Base-by-base conservation (phyloP, 2,797 vertebrate genomes). In the Sebastes itinus region DNA sequence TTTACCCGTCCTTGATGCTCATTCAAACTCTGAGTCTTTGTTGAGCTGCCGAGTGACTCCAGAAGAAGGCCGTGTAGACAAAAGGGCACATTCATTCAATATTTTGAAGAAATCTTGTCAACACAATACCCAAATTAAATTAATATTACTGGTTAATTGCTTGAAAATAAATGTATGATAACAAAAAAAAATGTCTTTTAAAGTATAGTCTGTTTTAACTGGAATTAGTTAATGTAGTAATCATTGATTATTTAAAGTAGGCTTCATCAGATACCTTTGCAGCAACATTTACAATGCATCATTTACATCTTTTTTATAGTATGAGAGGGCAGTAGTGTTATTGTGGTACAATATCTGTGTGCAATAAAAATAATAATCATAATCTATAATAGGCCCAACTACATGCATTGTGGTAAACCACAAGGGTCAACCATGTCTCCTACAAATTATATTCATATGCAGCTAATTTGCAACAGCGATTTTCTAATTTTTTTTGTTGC, bases 1-100 rank as follows among this genome's bases (percentile, higher is more conserved):
- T 85, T 88, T 79, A 59, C 64, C 60, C 10, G 6, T 62, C 62
- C 58, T 28, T 69, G 72, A 55, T 62, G 71, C 55, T 77, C 49
- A n/a, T 77, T 80, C 32, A 65, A 49, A 28, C 22, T 42, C 27
- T 27, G 67, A n/a, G 5, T 55, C 13, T 77, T 33, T 81, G 83
- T 66, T 30, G 28, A 49, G 63, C 49, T 67, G 49, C 16, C 10
- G 10, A 75, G 32, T 42, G 63, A 65, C 12, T 62, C 42, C 55
- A 61, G 55, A 72, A 22, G 30, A 49, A 70, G 49, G 35, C 42
- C 5, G 2, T 30, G 5, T 16, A 72, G 23, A 62, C 14, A 58
- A 67, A n/a, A 49, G 28, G 25, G 27, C 11, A 8, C 9, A 20
- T 54, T 35, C 18, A 73, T 52, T 70, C 52, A n/a, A 64, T 9